Conservation (phyloP, 1,140 invertebrate genomes). For the Hylaeus anthracinus region DNA sequence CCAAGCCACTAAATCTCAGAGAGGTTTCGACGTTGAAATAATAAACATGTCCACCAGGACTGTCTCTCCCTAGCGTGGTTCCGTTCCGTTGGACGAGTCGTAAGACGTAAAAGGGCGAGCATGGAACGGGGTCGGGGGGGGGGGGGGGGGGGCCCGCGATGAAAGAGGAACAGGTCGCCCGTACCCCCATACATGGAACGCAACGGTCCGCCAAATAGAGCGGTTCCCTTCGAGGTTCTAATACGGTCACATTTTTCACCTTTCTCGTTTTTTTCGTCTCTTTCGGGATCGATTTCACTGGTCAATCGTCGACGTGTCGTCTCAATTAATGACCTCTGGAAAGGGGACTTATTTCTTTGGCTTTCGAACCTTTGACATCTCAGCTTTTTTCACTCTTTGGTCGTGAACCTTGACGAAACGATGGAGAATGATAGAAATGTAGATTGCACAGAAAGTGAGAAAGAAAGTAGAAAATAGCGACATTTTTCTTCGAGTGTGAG, state of each 20-base stretch:
- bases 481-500: too few species aligned
- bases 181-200: constrained; percentile 30
- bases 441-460: too few species aligned
- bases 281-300: neutral
- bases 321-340: constrained; percentile 16
- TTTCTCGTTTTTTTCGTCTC: neutral
- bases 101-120: constrained; percentile 47
- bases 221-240: constrained; percentile 39
- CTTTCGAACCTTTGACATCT: neutral
- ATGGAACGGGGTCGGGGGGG: constrained; percentile 17
- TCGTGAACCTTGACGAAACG: too few species aligned
- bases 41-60: constrained; percentile 59
- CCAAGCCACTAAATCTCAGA: constrained; percentile 56
- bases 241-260: constrained; percentile 35
- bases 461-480: too few species aligned
- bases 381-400: neutral
- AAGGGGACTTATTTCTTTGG: neutral
- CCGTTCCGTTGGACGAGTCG: constrained; percentile 36
- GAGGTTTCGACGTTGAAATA: constrained; percentile 61
- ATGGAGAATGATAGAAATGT: too few species aligned
- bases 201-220: constrained; percentile 42
- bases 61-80: constrained; percentile 51
- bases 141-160: neutral
- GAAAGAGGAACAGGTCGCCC: neutral
- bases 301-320: constrained; percentile 5